Conservation (phyloP, 2,797 vertebrate genomes). For the Karalla daura region DNA sequence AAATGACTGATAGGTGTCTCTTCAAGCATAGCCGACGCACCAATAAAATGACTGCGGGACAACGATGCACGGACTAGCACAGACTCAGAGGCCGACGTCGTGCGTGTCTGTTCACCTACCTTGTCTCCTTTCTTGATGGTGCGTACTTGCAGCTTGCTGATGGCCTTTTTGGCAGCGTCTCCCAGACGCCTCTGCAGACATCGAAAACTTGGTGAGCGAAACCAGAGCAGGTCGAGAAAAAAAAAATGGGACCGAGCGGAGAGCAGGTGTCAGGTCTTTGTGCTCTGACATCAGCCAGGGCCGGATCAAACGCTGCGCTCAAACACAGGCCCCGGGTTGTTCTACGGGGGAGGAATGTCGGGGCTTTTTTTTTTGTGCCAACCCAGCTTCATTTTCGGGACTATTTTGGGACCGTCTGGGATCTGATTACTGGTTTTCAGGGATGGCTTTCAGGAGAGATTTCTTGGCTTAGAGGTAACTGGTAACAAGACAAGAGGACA, state of each 20-base stretch:
- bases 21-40: too few relatives aligned
- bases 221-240: background rate
- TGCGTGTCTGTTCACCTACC: too few relatives aligned
- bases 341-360: too few relatives aligned
- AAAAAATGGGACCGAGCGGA: background rate
- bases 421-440: background rate
- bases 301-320: too few relatives aligned
- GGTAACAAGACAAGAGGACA: background rate
- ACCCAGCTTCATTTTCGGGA: too few relatives aligned
- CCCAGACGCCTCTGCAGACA: constrained; percentile 92
- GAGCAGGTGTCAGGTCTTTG: background rate
- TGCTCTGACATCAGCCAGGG: too few relatives aligned
- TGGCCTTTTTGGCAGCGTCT: constrained; percentile 98
- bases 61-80: too few relatives aligned
- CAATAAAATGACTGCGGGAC: too few relatives aligned
- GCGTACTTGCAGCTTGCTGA: constrained; percentile 95
- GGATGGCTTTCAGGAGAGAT: background rate
- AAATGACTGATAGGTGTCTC: too few relatives aligned
- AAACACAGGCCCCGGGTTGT: too few relatives aligned
- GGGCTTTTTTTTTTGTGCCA: background rate
- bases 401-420: background rate
- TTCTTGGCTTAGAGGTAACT: background rate
- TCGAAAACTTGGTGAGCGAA: background rate
- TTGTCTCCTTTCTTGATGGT: constrained; percentile 98
- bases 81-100: too few relatives aligned